These are phyloP conservation scores for Hoplostethus atlanticus DNA, from an alignment of 2,797 vertebrate genomes.

Conservation along the genomic window DNA sequence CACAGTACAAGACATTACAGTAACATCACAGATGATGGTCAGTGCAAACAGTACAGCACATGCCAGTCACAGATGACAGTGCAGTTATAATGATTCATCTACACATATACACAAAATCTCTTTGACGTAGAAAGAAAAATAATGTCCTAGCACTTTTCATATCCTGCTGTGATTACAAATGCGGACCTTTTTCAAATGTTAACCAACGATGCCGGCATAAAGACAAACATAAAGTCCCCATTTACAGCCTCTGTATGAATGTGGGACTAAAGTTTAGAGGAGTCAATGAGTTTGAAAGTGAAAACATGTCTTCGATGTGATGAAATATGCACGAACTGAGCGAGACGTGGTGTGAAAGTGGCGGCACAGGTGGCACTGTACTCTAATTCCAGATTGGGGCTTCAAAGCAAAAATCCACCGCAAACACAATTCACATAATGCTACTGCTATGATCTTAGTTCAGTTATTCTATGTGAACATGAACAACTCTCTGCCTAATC, in stretches of 20 bases:
- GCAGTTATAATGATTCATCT: too few species aligned
- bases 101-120: too few species aligned
- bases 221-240: neutral
- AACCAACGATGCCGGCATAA: neutral
- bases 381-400: conserved; percentile 6
- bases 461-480: conserved; percentile 26
- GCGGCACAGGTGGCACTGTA: conserved; percentile 24
- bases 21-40: too few species aligned
- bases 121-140: neutral
- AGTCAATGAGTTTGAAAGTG: conserved; percentile 28
- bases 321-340: conserved; percentile 44
- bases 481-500: conserved; percentile 14
- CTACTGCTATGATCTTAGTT: neutral
- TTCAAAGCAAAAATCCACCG: conserved; percentile 13
- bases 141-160: neutral
- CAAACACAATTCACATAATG: neutral
- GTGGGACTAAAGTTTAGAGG: too few species aligned
- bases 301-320: conserved; percentile 40
- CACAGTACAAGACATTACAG: too few species aligned
- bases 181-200: conserved; percentile 3
- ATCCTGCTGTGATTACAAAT: conserved; percentile 1
- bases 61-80: too few species aligned
- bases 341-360: conserved; percentile 28
- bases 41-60: too few species aligned
- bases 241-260: too few species aligned